Conservation (phyloP, 2,113 vertebrate species). For the Microcebus ravelobensis region DNA sequence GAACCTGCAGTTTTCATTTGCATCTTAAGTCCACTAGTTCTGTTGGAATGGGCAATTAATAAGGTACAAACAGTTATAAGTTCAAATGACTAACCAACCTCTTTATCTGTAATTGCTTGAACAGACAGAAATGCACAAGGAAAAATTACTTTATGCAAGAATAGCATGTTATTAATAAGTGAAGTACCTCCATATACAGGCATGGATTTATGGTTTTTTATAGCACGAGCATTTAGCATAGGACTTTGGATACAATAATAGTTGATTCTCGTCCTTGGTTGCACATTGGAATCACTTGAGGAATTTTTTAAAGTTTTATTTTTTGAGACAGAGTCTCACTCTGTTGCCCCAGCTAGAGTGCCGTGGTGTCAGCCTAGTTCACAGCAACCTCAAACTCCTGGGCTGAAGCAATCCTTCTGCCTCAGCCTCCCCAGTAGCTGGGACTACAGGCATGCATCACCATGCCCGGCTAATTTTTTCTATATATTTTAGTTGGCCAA, state of each 20-base stretch:
- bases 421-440: too few relatives aligned
- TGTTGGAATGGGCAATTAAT: conserved; percentile 51
- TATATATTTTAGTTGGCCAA: too few relatives aligned
- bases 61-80: conserved; percentile 56
- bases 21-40: conserved; percentile 34
- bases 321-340: too few relatives aligned
- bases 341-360: too few relatives aligned
- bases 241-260: neutral
- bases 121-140: conserved; percentile 39
- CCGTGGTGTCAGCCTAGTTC: too few relatives aligned
- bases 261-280: neutral
- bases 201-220: neutral
- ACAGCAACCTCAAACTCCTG: too few relatives aligned
- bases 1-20: conserved; percentile 62
- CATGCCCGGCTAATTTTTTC: too few relatives aligned
- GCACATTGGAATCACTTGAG: neutral
- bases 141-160: conserved; percentile 36
- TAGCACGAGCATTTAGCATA: conserved; percentile 4
- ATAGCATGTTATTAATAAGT: conserved; percentile 13
- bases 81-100: conserved; percentile 47
- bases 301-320: neutral
- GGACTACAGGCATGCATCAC: too few relatives aligned
- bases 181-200: neutral
- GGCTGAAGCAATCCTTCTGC: too few relatives aligned
- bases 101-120: conserved; percentile 49